These are phyloP conservation scores for Drosophila kikkawai DNA, from an alignment of 1,140 invertebrate species.

Conservation along the genomic window DNA sequence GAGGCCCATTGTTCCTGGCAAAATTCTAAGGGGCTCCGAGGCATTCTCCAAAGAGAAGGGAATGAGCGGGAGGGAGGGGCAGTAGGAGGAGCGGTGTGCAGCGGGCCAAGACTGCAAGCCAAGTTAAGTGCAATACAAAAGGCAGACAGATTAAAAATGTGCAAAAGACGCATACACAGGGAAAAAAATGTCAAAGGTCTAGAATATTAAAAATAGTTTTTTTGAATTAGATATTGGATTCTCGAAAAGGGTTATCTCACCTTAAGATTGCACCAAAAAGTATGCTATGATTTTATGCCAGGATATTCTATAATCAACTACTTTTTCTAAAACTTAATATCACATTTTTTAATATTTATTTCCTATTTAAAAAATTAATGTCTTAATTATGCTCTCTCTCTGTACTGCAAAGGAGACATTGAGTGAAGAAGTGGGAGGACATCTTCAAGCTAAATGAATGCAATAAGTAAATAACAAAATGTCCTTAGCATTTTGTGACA, in stretches of 20 bases:
- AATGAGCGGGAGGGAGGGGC: not conserved
- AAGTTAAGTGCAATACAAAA: constrained; percentile 82
- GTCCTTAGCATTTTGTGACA: constrained; percentile 83
- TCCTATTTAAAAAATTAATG: not conserved
- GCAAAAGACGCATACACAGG: constrained; percentile 61
- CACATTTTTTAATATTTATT: not conserved
- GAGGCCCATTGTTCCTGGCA: constrained; percentile 75
- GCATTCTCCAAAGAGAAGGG: constrained; percentile 21
- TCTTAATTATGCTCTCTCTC: no score
- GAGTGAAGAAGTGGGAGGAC: constrained; percentile 1
- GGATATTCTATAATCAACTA: not conserved
- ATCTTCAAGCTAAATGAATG: constrained; percentile 78
- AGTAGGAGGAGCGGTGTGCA: not conserved
- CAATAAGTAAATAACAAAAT: constrained; percentile 85
- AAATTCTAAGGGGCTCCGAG: constrained; percentile 62
- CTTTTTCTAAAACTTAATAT: no score
- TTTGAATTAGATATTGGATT: no score
- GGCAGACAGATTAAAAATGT: constrained; percentile 76
- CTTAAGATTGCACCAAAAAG: no score
- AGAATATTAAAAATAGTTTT: no score
- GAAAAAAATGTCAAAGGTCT: not conserved
- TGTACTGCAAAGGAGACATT: constrained; percentile 10
- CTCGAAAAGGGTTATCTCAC: no score
- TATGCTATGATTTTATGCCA: not conserved
- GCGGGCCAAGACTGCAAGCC: constrained; percentile 57